Evolutionary conservation across 2,113 vertebrate genomes (phyloP).

Genomic region (Pogonocichla stellata): DNA sequence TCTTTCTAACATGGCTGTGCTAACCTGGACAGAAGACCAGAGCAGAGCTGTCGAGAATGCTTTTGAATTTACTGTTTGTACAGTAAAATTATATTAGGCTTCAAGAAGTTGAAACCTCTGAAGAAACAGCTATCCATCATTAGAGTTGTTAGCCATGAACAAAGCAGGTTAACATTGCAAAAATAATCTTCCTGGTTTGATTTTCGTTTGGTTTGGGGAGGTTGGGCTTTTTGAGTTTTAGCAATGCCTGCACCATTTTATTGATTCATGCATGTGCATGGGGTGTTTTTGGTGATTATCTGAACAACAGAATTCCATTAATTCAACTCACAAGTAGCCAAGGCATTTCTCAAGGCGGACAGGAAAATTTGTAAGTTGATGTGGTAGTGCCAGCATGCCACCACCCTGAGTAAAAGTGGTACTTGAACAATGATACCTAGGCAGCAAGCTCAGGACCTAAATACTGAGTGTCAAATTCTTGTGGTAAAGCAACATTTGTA

Average conservation of each 20-base stretch:
- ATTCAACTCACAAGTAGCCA: background rate
- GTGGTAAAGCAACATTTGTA: background rate
- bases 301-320: background rate
- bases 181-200: background rate
- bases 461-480: background rate
- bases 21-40: constrained; percentile 6
- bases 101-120: background rate
- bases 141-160: background rate
- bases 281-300: background rate
- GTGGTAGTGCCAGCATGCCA: background rate
- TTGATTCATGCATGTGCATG: background rate
- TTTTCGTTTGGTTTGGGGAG: background rate
- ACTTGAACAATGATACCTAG: background rate
- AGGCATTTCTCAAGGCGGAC: background rate
- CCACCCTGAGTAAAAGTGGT: background rate
- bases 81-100: background rate
- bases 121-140: background rate
- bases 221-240: background rate
- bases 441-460: background rate
- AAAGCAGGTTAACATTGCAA: background rate
- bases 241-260: background rate
- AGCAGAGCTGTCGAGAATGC: constrained; percentile 6
- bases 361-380: background rate
- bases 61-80: background rate
- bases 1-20: constrained; percentile 55